Base-by-base conservation (phyloP, 2,888 invertebrate genomes). In the Tinea semifulvella region DNA sequence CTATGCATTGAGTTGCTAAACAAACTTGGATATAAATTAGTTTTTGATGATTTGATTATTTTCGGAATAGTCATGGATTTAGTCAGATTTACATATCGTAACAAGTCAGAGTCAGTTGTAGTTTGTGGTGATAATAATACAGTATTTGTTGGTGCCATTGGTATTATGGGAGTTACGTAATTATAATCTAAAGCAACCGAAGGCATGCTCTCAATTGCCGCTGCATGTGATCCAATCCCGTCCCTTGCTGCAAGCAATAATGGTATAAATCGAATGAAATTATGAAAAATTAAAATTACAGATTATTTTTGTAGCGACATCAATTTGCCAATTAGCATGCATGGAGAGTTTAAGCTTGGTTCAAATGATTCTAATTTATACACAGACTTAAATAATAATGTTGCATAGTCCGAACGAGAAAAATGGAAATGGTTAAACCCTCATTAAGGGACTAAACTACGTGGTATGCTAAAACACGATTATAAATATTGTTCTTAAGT, bases 211-310 rank as follows among this genome's bases (percentile, higher is more conserved):
- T 40, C 40, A 4, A 22, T 40, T 40, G 20, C 20, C 13, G 31
- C 6, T 11, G 11, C 2, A 4, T 35, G n/a, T 38, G 38, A 17
- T 17, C 14, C 11, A 11, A 31, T 7, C 31, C 48, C 50, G 52
- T 56, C 61, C 61, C 58, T 68, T 59, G 67, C 75, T 77, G 77
- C 53, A 77, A 76, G 68, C 61, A 74, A 71, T 65, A 72, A 73
- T 61, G 62, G 45, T 49, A 56, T 49, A 48, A 27, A 27, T 27
- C n/a, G n/a, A 27, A 27, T 27, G 27, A 27, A 27, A n/a, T 27
- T n/a, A n/a, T 22, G 22, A 22, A 22, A 22, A 7, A 7, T 7
- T 22, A 7, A 22, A 22, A 22, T 5, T 8, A 22, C 22, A 7
- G 8, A 22, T 36, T 7, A 17, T n/a, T 31, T n/a, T 11, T 5